These are phyloP conservation scores for Chionoecetes opilio DNA, from an alignment of 1,140 invertebrate genomes.

Conservation along the genomic window DNA sequence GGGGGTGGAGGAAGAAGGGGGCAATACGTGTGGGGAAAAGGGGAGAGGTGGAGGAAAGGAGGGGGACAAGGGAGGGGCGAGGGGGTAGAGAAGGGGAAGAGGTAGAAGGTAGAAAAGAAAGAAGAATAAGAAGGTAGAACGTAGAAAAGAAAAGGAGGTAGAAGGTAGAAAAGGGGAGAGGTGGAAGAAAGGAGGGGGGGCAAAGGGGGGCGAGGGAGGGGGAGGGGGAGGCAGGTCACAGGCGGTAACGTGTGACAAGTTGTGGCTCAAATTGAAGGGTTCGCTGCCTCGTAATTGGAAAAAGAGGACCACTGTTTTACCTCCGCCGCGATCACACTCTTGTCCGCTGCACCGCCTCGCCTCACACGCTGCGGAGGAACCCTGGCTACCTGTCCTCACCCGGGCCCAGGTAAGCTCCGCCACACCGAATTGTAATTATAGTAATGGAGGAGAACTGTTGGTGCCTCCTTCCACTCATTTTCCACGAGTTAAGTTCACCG, in stretches of 20 bases:
- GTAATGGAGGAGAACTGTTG: constrained; percentile 1
- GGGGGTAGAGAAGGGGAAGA: background rate
- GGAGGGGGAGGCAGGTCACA: background rate
- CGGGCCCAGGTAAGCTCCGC: background rate
- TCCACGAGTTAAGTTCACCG: background rate
- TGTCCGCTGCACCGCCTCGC: background rate
- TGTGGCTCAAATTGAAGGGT: constrained; percentile 60
- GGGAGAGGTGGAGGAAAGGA: no score
- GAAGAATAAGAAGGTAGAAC: background rate
- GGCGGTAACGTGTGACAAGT: constrained; percentile 35
- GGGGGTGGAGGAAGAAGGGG: no score
- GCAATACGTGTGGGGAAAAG: no score
- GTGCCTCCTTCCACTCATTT: background rate
- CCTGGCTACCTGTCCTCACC: background rate
- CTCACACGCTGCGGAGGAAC: background rate
- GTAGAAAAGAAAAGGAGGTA: background rate
- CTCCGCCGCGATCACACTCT: background rate
- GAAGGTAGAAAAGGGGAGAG: background rate
- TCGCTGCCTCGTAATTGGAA: constrained; percentile 66
- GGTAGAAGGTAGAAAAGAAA: background rate
- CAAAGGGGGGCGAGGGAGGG: background rate
- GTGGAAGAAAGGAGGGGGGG: background rate
- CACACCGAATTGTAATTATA: constrained; percentile 30
- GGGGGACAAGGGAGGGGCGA: no score
- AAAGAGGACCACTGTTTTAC: constrained; percentile 63